Base-by-base conservation (phyloP, 2,113 vertebrate species). In the Prunella himalayana region DNA sequence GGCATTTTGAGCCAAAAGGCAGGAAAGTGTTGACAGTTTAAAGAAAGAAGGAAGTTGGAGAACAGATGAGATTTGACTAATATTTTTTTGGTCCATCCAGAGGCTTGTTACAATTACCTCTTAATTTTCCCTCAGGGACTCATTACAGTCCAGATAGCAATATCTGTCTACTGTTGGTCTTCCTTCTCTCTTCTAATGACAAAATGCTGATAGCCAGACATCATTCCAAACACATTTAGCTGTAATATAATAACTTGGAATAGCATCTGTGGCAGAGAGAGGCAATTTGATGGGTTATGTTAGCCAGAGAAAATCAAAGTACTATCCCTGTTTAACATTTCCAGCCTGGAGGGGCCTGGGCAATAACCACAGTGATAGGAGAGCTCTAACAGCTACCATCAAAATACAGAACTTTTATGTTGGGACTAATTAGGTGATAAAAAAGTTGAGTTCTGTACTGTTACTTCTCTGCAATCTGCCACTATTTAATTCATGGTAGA, bases 1-100 rank as follows among this genome's bases (percentile, higher is more conserved):
- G 45, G 80, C 44, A 35, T 61, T 88, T 53, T 33, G 80, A 90
- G 96, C 96, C 96, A 96, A 95, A 90, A 86, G 1, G 3, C 53
- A 86, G 35, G 93, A 33, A 92, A 76, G 92, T 75, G 90, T 64
- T 96, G 95, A 96, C 96, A 96, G 90, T 86, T 94, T 86, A 93
- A 92, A 95, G 85, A 83, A 94, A 93, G 64, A 78, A 91, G 80
- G 88, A 94, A 94, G 80, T 9, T 84, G 53, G 72, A 92, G 92
- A 92, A 69, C 86, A 88, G 92, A 79, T 0, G 44, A 86, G 68
- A 93, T 93, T 63, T 90, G 82, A 86, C 76, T 86, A 54, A 92
- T 81, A 86, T 65, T 56, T 81, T 87, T 94, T 75, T 63, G 85
- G 72, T 95, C 63, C 88, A 81, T 92, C 85, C 82, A 93, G 87